These are phyloP conservation scores for Nowickia ferox DNA, from an alignment of 2,888 invertebrate genomes.

Conservation along the genomic window DNA sequence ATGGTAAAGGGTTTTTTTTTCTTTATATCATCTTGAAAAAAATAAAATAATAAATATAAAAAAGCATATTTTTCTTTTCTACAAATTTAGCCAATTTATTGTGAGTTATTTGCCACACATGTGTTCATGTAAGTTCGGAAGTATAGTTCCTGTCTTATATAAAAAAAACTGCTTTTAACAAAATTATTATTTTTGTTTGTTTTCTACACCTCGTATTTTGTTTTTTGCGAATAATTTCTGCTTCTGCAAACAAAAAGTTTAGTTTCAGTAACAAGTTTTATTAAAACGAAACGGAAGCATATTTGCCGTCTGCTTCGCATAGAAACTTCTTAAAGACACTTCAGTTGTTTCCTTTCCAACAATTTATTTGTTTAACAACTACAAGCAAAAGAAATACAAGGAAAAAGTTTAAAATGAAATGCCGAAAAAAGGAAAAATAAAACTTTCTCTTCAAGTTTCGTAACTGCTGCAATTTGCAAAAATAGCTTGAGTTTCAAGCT, in stretches of 20 bases:
- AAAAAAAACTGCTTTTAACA: not conserved
- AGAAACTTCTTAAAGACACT: conserved; percentile 60
- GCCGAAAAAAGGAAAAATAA: not conserved
- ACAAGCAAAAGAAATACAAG: not conserved
- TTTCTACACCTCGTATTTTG: not conserved
- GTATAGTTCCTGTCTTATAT: conserved; percentile 33
- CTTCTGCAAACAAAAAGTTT: conserved; percentile 45
- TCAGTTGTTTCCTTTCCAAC: conserved; percentile 59
- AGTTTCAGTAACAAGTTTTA: conserved; percentile 61
- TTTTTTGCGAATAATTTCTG: conserved; percentile 14
- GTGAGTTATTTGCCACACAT: conserved; percentile 64
- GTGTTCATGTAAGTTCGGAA: conserved; percentile 52
- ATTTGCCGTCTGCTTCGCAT: conserved; percentile 63
- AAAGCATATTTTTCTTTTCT: not conserved
- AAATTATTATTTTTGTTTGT: conserved; percentile 31
- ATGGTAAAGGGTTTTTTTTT: not conserved
- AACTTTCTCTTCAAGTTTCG: conserved; percentile 26
- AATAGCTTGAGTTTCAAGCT: conserved; percentile 8
- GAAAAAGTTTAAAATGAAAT: not conserved
- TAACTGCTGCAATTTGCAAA: conserved; percentile 22
- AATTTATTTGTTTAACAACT: conserved; percentile 42
- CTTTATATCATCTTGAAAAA: not conserved
- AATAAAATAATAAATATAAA: not conserved
- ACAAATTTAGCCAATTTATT: conserved; percentile 58
- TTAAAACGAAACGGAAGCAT: conserved; percentile 65